Evolutionary conservation across 1,140 invertebrate genomes (phyloP).

Genomic region (Micrasema longulum): DNA sequence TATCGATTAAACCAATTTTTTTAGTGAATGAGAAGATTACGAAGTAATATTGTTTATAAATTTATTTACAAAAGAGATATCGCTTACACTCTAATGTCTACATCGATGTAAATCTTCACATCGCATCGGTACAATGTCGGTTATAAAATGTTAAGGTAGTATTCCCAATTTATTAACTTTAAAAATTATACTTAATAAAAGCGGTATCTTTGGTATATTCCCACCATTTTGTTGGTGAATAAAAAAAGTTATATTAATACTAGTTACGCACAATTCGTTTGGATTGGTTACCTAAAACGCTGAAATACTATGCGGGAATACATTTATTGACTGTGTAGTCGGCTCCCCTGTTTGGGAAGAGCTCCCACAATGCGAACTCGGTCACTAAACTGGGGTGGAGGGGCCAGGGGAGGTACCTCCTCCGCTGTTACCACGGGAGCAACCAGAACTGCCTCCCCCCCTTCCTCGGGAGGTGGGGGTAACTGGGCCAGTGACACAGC

Average conservation of each 20-base stretch:
- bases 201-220: slow-evolving; percentile 46
- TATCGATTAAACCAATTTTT: background rate
- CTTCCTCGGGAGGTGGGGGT: slow-evolving; percentile 84
- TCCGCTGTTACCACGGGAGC: slow-evolving; percentile 58
- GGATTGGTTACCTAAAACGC: background rate
- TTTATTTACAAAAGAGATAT: slow-evolving; percentile 31
- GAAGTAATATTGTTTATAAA: background rate
- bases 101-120: slow-evolving; percentile 24
- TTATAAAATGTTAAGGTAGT: slow-evolving; percentile 34
- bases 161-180: slow-evolving; percentile 20
- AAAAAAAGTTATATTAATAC: slow-evolving; percentile 35
- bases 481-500: slow-evolving; percentile 83
- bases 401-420: slow-evolving; percentile 71
- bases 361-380: slow-evolving; percentile 83
- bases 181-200: slow-evolving; percentile 44
- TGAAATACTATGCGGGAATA: slow-evolving; percentile 1
- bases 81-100: slow-evolving; percentile 14
- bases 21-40: slow-evolving; percentile 11
- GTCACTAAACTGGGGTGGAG: slow-evolving; percentile 80
- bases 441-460: slow-evolving; percentile 71
- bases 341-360: slow-evolving; percentile 74
- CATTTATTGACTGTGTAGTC: slow-evolving; percentile 56
- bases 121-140: slow-evolving; percentile 11
- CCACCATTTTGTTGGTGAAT: slow-evolving; percentile 24
- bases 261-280: slow-evolving; percentile 14